Evolutionary conservation across 2,888 invertebrate species (phyloP), one percentile per base, ranked within the genome.

Genomic region (Mimachlamys varia): DNA sequence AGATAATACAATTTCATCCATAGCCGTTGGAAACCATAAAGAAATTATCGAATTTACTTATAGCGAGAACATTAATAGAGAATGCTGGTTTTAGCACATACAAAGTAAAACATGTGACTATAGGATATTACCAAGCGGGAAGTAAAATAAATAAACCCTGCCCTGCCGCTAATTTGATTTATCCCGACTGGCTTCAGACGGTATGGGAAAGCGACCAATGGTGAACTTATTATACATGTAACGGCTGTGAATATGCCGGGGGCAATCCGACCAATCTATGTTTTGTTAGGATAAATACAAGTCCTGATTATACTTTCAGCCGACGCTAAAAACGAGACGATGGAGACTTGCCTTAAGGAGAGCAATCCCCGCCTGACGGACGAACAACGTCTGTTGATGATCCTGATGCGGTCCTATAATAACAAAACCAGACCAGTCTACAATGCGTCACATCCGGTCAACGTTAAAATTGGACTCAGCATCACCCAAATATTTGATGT

Each of bases 401-500:
- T 91, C 15, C 89, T 95, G 88, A 93, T 94, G 94, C 89, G 88
- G 27, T 93, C 93, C 88, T 95, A 95, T 89, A 95, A 95, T 91
- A 94, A 93, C 22, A 91, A 93, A 19, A 94, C 95, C 0, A 91
- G 95, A 19, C 95, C 96, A 0, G 95, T 96, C 27, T 94, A 93
- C 89, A 95, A 95, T 91, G 94, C 95, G 13, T 95, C 95, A 17
- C 93, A 93, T 87, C 91, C 95, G 12, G 95, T 95, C 58, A 91
- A 92, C 87, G 94, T 96, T n/a, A 92, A 93, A n/a, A 88, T 96
- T 4, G 96, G 96, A 53, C 94, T 95, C 55, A 95, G 95, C 19
- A 93, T 96, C n/a, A 96, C 94, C 12, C 95, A 95, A 92, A 94
- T 96, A 50, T 95, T 95, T 92, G 96, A 96, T 90, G 94, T 96